A percentile compares a stretch with the other conserved stretches of the same genome.
Conservation (phyloP, 2,797 vertebrate species). For the Menidia menidia region DNA sequence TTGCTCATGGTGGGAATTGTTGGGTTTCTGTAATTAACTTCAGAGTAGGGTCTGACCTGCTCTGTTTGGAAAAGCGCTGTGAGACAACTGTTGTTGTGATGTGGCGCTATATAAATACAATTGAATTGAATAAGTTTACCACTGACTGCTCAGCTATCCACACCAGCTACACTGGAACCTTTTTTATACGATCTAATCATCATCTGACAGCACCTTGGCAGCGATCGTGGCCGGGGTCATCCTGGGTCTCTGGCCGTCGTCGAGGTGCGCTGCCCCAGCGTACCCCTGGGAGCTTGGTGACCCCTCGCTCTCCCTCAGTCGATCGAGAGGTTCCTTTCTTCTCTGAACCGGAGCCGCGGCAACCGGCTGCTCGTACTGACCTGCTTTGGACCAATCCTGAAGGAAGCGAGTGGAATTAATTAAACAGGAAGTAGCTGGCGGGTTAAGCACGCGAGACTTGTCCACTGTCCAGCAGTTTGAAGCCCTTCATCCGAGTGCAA, state of each 20-base stretch:
- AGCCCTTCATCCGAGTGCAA: constrained; percentile 83
- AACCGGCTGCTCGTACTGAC: constrained; percentile 89
- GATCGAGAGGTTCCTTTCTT: constrained; percentile 91
- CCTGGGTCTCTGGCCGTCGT: constrained; percentile 85
- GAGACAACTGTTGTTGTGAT: too few species aligned
- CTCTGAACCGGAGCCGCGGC: constrained; percentile 85
- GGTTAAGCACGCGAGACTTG: constrained; percentile 57
- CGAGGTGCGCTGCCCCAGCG: constrained; percentile 71
- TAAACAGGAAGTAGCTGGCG: constrained; percentile 31
- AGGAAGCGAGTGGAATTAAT: constrained; percentile 66
- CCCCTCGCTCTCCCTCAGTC: constrained; percentile 88
- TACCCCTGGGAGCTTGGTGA: constrained; percentile 78
- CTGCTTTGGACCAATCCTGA: constrained; percentile 96
- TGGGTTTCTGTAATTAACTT: too few species aligned
- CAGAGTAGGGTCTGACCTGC: too few species aligned
- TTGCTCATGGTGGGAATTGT: too few species aligned
- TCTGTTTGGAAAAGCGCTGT: too few species aligned
- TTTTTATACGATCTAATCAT: background rate
- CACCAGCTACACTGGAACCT: too few species aligned
- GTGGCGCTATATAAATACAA: too few species aligned
- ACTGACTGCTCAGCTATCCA: too few species aligned
- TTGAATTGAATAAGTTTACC: too few species aligned
- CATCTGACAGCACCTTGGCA: constrained; percentile 86
- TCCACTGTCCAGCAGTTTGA: constrained; percentile 83
- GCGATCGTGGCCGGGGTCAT: constrained; percentile 90